These are phyloP conservation scores for Leptopilina clavipes DNA, from an alignment of 1,140 invertebrate genomes.

Conservation along the genomic window DNA sequence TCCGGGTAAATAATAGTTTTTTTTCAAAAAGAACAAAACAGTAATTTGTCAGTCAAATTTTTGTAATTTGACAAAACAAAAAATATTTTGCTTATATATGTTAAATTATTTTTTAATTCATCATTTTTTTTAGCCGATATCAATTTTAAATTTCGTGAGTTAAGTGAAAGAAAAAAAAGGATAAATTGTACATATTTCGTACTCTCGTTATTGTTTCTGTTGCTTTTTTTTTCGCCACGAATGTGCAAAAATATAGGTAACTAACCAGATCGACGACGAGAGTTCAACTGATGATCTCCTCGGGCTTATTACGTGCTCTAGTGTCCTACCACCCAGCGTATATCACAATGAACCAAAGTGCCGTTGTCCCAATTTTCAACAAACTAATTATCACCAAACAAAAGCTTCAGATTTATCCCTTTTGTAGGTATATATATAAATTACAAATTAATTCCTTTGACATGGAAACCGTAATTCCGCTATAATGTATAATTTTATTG, in stretches of 20 bases:
- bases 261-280: slow-evolving; percentile 42
- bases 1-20: no score
- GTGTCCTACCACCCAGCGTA: slow-evolving; percentile 40
- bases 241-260: slow-evolving; percentile 5
- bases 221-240: neutral
- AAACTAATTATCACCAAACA: slow-evolving; percentile 15
- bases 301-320: slow-evolving; percentile 38
- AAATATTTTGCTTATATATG: no score
- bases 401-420: neutral
- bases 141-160: no score
- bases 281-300: slow-evolving; percentile 48
- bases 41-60: no score
- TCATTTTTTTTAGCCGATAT: no score
- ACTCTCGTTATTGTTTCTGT: neutral
- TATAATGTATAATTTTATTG: neutral
- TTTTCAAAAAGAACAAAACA: no score
- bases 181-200: neutral
- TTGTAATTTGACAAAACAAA: no score
- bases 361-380: slow-evolving; percentile 21
- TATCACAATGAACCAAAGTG: slow-evolving; percentile 5
- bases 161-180: no score
- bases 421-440: no score
- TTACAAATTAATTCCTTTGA: neutral
- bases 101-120: no score
- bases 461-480: neutral